Conservation (phyloP, 2,888 invertebrate species). For the Pristionchus fissidentatus region DNA sequence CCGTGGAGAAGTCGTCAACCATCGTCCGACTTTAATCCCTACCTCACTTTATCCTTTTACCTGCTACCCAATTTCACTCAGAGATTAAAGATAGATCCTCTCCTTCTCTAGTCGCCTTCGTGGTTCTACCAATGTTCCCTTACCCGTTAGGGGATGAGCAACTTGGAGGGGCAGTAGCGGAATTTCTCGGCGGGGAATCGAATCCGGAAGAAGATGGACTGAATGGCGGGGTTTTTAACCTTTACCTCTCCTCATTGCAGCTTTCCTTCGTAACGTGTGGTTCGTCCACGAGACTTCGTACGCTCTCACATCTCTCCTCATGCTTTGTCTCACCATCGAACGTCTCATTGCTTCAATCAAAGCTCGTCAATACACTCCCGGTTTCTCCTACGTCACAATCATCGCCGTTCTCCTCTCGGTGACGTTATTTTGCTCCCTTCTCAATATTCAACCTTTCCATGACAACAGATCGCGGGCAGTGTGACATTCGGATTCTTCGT, state of each 20-base stretch:
- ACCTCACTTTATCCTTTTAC: background rate
- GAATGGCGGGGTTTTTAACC: no score
- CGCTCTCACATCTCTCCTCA: constrained; percentile 4
- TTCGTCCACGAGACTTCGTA: constrained; percentile 17
- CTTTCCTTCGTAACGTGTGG: constrained; percentile 8
- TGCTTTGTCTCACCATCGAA: constrained; percentile 33
- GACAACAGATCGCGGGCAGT: background rate
- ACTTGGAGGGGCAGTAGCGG: no score
- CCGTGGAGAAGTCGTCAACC: background rate
- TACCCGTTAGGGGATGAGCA: no score
- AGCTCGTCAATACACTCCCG: background rate
- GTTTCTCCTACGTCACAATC: background rate
- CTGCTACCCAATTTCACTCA: background rate
- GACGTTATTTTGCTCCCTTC: background rate
- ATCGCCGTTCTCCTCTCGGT: constrained; percentile 3
- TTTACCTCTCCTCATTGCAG: background rate
- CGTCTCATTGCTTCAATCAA: background rate
- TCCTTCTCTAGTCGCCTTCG: no score
- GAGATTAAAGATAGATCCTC: no score
- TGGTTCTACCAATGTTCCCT: no score
- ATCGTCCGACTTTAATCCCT: background rate
- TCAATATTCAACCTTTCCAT: background rate
- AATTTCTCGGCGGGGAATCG: no score
- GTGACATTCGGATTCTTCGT: constrained; percentile 36
- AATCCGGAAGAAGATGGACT: no score